Evolutionary conservation across 2,113 vertebrate species (phyloP).

Genomic region (Dromas ardeola): DNA sequence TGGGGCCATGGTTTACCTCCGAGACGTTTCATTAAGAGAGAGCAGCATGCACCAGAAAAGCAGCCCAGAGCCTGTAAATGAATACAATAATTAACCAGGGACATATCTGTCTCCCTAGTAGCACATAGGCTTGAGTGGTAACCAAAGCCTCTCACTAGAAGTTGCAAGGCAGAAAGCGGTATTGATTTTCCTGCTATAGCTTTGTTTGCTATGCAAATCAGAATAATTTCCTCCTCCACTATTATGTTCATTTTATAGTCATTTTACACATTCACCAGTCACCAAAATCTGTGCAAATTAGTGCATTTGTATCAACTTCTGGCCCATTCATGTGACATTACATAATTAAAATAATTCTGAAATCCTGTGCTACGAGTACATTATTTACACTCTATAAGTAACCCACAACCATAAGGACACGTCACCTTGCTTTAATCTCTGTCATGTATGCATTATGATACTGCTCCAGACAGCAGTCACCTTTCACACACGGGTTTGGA

Average conservation of each 20-base stretch:
- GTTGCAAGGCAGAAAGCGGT: neutral
- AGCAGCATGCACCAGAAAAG: neutral
- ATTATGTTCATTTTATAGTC: neutral
- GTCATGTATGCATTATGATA: no score
- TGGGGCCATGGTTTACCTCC: rapidly evolving
- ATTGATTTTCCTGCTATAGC: neutral
- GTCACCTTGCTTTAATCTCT: neutral
- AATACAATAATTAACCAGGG: neutral
- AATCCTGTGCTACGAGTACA: neutral
- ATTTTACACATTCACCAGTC: neutral
- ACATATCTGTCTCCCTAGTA: neutral
- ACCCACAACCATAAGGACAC: neutral
- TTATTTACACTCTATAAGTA: neutral
- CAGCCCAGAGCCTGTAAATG: neutral
- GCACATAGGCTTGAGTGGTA: neutral
- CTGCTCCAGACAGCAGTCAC: neutral
- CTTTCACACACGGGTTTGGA: neutral
- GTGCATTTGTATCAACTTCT: neutral
- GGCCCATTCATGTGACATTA: neutral
- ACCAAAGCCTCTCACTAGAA: neutral
- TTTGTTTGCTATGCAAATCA: neutral
- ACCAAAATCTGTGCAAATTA: neutral
- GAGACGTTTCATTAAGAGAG: neutral
- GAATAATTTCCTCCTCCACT: neutral
- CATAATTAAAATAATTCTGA: neutral